Evolutionary conservation across 2,113 vertebrate genomes (phyloP).

Genomic region (Piaya cayana): DNA sequence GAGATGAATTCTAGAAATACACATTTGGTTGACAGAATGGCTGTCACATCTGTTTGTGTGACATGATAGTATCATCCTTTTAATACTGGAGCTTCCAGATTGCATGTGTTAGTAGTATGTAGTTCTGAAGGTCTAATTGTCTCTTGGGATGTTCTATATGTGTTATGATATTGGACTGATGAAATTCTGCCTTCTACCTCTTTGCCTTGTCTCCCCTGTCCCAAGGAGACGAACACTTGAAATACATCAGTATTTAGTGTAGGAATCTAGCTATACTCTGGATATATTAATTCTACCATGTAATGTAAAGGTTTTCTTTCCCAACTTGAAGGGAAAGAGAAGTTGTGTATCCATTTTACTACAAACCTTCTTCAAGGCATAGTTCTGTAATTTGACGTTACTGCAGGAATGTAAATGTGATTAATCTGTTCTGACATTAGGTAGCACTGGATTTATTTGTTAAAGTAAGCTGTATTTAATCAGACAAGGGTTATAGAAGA

Average conservation of each 20-base stretch:
- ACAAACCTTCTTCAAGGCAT: background rate
- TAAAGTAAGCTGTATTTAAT: background rate
- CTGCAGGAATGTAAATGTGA: background rate
- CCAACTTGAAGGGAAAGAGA: background rate
- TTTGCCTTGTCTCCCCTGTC: background rate
- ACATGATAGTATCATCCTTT: accelerated
- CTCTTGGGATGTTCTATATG: background rate
- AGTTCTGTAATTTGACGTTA: background rate
- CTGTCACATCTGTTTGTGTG: background rate
- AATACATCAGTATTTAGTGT: background rate
- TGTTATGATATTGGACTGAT: background rate
- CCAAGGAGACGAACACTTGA: accelerated
- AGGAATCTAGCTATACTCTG: background rate
- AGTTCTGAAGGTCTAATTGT: background rate
- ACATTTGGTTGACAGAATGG: background rate
- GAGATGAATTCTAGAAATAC: background rate
- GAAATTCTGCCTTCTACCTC: background rate
- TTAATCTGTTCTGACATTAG: background rate
- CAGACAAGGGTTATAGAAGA: background rate
- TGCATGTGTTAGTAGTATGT: background rate
- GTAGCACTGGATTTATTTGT: background rate
- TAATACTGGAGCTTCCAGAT: background rate
- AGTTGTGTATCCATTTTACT: background rate
- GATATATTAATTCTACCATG: accelerated
- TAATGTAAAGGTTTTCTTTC: background rate